Evolutionary conservation across 2,888 invertebrate species (phyloP).

Genomic region (Euproctis similis): DNA sequence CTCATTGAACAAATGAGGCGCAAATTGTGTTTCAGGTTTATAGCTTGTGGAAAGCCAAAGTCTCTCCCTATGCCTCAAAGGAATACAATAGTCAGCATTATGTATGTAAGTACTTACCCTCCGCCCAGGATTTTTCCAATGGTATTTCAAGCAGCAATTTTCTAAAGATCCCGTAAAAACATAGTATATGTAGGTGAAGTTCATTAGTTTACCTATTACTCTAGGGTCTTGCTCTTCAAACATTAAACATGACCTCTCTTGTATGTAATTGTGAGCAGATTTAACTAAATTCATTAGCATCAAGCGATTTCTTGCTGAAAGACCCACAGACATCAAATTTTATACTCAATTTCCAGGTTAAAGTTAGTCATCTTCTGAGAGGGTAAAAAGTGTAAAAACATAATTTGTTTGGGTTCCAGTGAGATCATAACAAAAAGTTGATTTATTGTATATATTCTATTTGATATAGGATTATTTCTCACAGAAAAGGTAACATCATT

Average conservation of each 20-base stretch:
- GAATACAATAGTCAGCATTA: not conserved
- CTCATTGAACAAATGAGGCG: too few species aligned
- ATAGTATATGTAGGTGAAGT: slow-evolving; percentile 45
- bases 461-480: too few species aligned
- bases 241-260: slow-evolving; percentile 40
- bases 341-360: too few species aligned
- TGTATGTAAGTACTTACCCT: not conserved
- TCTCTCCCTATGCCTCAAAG: not conserved
- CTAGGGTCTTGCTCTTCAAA: slow-evolving; percentile 42
- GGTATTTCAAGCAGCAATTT: slow-evolving; percentile 37
- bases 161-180: slow-evolving; percentile 52
- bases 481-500: too few species aligned
- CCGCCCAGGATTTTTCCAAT: not conserved
- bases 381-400: too few species aligned
- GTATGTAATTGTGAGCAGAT: slow-evolving; percentile 37
- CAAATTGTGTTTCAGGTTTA: too few species aligned
- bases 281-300: not conserved
- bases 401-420: too few species aligned
- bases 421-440: too few species aligned
- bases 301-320: slow-evolving; percentile 1
- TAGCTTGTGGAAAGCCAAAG: too few species aligned
- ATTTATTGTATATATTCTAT: too few species aligned
- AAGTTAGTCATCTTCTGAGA: too few species aligned
- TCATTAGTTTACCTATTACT: slow-evolving; percentile 18
- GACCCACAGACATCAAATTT: too few species aligned